A percentile compares a stretch with the other conserved stretches of the same genome.
Evolutionary conservation across 1,140 invertebrate genomes (phyloP).

Genomic region (Papilio machaon): DNA sequence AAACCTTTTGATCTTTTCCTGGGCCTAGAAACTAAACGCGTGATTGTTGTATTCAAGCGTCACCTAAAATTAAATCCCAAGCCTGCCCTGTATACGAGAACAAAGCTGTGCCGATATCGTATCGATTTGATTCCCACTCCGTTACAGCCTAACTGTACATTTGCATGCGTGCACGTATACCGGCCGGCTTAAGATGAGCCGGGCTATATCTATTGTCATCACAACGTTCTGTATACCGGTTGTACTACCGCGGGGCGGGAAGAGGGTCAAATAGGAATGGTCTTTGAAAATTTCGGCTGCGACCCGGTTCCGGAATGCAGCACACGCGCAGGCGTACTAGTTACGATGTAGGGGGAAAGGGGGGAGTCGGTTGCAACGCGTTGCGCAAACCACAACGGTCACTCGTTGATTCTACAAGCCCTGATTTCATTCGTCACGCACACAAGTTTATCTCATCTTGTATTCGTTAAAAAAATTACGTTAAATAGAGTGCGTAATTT

Average conservation of each 20-base stretch:
- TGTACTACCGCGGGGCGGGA: constrained; percentile 44
- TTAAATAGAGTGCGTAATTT: neutral
- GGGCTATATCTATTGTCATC: constrained; percentile 50
- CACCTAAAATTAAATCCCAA: neutral
- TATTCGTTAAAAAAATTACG: neutral
- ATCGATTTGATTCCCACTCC: constrained; percentile 76
- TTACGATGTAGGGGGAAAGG: constrained; percentile 42
- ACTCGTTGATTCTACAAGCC: constrained; percentile 48
- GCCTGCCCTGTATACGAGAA: constrained; percentile 14
- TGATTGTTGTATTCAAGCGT: neutral
- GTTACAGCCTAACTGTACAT: constrained; percentile 78
- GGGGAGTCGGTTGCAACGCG: constrained; percentile 68
- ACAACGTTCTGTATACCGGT: constrained; percentile 34
- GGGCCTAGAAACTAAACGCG: neutral
- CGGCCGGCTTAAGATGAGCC: constrained; percentile 54
- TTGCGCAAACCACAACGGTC: constrained; percentile 77
- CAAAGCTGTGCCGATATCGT: constrained; percentile 65
- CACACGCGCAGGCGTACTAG: constrained; percentile 73
- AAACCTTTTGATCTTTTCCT: too few species aligned
- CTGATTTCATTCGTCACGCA: constrained; percentile 33
- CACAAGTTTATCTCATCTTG: constrained; percentile 14
- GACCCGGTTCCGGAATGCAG: constrained; percentile 79
- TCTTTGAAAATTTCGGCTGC: constrained; percentile 70
- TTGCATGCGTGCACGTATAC: constrained; percentile 79
- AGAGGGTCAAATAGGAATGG: constrained; percentile 61